Evolutionary conservation across 2,113 vertebrate genomes (phyloP), one percentile per base, ranked within the genome.

Genomic region (Ancistrus triradiatus): DNA sequence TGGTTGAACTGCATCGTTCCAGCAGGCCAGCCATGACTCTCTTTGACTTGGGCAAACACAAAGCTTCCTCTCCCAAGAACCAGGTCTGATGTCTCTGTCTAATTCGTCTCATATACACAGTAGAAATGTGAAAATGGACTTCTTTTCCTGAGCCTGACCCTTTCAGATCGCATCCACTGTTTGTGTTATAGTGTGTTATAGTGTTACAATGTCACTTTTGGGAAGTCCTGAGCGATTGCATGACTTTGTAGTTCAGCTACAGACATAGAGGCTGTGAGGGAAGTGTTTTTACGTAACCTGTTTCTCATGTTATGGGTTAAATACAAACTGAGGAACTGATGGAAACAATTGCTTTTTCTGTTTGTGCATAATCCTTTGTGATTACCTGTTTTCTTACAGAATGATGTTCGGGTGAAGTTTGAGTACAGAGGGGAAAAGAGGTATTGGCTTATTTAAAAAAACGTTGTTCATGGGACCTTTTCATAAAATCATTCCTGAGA

Each of bases 361-460:
- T 5, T n/a, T n/a, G 14, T 2, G 2, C 6, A n/a, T 4, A 15
- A 42, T n/a, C n/a, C 14, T n/a, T n/a, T 42, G 6, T 42, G 6
- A 42, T n/a, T 9, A 15, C n/a, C 13, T 42, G 5, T 15, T 46
- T n/a, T 59, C 46, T 81, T 77, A 59, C 78, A 98, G 96, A 98
- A 98, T 0, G 95, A 98, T 69, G 86, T 98, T 60, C 87, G 96
- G 82, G 96, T 98, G 64, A 99, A 99, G 89, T 99, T 99, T 78
- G 96, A 99, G 84, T 95, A 94, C 81, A 88, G 92, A 88, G 95
- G 96, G 81, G 96, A 99, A 79, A 99, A 95, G 87, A 92, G 96
- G 96, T 98, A 80, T 40, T 38, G 18, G 44, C 14, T n/a, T 70
- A 50, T 74, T 22, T 53, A 53, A n/a, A n/a, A n/a, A n/a, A n/a